Conservation (phyloP, 2,797 vertebrate genomes). For the Fundulus diaphanus region DNA sequence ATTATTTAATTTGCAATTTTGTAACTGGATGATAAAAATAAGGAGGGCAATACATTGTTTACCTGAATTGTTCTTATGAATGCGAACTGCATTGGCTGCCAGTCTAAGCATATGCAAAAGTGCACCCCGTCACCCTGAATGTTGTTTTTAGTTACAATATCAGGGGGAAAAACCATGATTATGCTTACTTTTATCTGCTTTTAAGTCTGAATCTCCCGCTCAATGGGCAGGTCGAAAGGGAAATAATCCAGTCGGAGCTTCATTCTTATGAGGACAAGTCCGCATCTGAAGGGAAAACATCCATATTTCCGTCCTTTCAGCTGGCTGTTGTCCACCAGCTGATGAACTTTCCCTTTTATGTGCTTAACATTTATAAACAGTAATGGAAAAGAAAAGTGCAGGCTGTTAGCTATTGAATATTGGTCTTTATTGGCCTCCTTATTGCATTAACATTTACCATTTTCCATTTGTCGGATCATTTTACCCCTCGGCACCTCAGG, state of each 20-base stretch:
- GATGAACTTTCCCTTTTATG: neutral
- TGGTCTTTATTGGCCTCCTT: conserved; percentile 47
- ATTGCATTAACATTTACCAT: conserved; percentile 65
- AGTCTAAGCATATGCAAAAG: neutral
- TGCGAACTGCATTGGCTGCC: neutral
- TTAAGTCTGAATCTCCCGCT: neutral
- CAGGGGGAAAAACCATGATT: neutral
- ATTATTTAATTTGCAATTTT: neutral
- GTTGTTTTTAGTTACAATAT: neutral
- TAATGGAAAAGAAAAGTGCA: conserved; percentile 20
- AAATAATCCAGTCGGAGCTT: neutral
- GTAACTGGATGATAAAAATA: neutral
- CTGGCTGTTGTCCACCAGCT: neutral
- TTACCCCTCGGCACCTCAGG: conserved; percentile 27
- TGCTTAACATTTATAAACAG: conserved; percentile 53
- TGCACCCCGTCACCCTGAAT: neutral
- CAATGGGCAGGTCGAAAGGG: neutral
- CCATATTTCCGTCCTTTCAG: neutral
- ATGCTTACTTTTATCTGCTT: neutral
- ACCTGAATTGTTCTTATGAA: neutral
- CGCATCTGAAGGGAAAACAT: neutral
- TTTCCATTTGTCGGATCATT: conserved; percentile 47
- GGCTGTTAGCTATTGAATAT: conserved; percentile 30
- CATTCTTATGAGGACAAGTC: neutral
- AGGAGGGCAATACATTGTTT: neutral